A percentile compares a stretch with the other conserved stretches of the same genome.
Conservation (phyloP, 1,140 invertebrate genomes). For the Diuraphis noxia region DNA sequence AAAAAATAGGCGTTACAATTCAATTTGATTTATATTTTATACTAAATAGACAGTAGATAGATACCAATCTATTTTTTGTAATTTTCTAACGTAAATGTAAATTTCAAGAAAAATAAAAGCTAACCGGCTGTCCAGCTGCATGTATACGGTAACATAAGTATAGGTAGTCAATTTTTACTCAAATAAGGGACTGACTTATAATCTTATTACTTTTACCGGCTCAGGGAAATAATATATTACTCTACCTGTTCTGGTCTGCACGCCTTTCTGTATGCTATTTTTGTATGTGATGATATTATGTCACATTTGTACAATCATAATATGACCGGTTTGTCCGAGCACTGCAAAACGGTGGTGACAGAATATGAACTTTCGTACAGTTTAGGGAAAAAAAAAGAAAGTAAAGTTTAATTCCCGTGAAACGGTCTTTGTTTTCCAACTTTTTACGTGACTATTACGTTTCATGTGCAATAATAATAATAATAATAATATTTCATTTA, state of each 20-base stretch:
- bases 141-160: too few species aligned
- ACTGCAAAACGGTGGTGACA: not conserved
- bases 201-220: not conserved
- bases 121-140: not conserved
- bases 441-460: constrained; percentile 35
- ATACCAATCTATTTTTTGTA: not conserved
- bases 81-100: not conserved
- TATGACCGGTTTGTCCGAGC: not conserved
- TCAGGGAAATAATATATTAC: not conserved
- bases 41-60: not conserved
- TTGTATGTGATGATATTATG: not conserved
- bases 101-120: not conserved
- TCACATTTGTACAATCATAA: not conserved
- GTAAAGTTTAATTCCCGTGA: constrained; percentile 24
- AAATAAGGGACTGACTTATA: not conserved
- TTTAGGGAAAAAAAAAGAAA: not conserved
- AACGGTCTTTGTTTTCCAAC: constrained; percentile 41
- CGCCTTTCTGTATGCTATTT: not conserved
- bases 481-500: not conserved
- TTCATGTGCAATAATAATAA: not conserved
- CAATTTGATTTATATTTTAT: not conserved
- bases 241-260: not conserved
- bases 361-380: not conserved
- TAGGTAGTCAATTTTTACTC: not conserved
- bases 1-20: not conserved